phyloP scores from a whole-genome alignment of 2,888 invertebrate genomes.

The Nomada hirtipes region DNA sequence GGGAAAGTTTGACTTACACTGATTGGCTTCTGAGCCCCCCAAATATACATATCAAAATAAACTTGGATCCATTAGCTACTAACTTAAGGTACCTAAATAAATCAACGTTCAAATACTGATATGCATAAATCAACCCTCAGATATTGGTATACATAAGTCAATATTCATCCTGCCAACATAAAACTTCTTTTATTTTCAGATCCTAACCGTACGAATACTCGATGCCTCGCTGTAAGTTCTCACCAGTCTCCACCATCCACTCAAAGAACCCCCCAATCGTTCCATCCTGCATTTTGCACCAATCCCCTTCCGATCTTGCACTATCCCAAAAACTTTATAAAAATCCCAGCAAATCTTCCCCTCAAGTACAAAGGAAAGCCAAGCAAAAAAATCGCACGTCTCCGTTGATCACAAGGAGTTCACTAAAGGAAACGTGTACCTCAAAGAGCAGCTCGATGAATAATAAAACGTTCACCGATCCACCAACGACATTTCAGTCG shows the following conservation, averaged over 20 bases:
- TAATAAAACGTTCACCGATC: slow-evolving; percentile 24
- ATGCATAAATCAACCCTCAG: background rate
- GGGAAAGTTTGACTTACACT: too few relatives aligned
- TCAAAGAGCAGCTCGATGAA: slow-evolving; percentile 8
- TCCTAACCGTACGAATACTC: too few relatives aligned
- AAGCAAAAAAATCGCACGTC: background rate
- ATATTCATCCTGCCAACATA: too few relatives aligned
- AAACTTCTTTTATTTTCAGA: too few relatives aligned
- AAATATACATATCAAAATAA: too few relatives aligned
- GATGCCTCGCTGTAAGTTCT: background rate
- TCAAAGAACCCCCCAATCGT: background rate
- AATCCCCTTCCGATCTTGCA: background rate
- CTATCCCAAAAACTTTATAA: background rate
- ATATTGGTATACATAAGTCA: background rate
- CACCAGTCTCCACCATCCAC: background rate
- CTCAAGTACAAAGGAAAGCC: background rate
- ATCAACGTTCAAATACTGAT: background rate
- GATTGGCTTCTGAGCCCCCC: too few relatives aligned
- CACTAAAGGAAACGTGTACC: background rate
- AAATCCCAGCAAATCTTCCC: background rate
- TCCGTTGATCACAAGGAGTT: slow-evolving; percentile 8
- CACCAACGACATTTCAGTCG: background rate
- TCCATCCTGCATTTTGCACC: background rate
- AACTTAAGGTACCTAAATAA: too few relatives aligned
- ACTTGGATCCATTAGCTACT: too few relatives aligned